Evolutionary conservation across 2,797 vertebrate species (phyloP), one percentile per base, ranked within the genome.

Genomic region (Hemibagrus guttatus): DNA sequence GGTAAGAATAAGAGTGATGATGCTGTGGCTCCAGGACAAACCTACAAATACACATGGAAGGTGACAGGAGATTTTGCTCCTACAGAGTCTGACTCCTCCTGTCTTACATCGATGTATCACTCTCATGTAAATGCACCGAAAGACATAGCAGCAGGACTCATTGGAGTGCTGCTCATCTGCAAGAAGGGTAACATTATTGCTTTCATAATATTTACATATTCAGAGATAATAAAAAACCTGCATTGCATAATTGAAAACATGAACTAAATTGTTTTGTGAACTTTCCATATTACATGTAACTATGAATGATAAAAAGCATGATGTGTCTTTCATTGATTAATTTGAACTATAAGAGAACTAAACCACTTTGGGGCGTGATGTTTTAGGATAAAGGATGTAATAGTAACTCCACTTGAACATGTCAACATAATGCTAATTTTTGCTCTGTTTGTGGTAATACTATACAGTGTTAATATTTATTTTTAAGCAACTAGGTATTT

Each of bases 111-210:
- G 2, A 84, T 84, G 31, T 96, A 96, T 86, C 96, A 96, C 89
- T 96, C 96, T 71, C 95, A 96, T 28, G 80, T 94, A 79, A 93
- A 96, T 90, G 93, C 96, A 54, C 95, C 95, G 46, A 93, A 92
- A 89, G 96, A 96, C 89, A 95, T 96, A 89, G 94, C 95, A 13
- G 92, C 95, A 90, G 96, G 96, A n/a, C 94, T 96, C 63, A 94
- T 96, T 76, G 96, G 96, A 81, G 94, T 95, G 0, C 91, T 96
- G 42, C 93, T 96, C 58, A 95, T 95, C 0, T 96, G 83, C 68
- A 84, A 49, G 31, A 58, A 42, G 42, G 83, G 83, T 84, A 74
- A 74, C 8, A 64, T 80, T 61, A 16, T 61, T 39, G 59, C 23
- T n/a, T 35, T 59, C 31, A 59, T 56, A 31, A 21, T 21, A 31